Conservation (phyloP, 1,140 invertebrate species). For the Hyles vespertilio region DNA sequence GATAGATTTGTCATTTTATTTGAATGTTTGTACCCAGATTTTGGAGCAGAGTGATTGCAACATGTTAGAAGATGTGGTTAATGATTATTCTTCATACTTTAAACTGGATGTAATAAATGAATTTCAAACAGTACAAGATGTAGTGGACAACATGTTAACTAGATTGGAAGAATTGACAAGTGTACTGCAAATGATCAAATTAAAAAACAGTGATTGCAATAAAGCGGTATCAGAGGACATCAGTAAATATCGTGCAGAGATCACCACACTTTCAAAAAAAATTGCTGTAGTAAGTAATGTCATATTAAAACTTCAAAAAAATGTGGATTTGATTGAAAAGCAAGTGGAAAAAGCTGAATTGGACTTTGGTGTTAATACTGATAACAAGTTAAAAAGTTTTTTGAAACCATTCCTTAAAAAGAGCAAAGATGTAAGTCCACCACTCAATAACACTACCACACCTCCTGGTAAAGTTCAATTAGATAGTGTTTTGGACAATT, state of each 20-base stretch:
- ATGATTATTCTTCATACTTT: conserved; percentile 66
- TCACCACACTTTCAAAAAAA: conserved; percentile 62
- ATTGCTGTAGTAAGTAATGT: conserved; percentile 56
- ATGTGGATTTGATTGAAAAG: conserved; percentile 66
- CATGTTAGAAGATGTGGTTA: conserved; percentile 62
- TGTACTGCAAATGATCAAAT: conserved; percentile 69
- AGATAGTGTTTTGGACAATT: conserved; percentile 58
- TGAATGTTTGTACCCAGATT: conserved; percentile 65
- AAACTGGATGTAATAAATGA: conserved; percentile 62
- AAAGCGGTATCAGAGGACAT: conserved; percentile 54
- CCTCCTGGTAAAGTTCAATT: conserved; percentile 39
- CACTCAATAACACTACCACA: conserved; percentile 17
- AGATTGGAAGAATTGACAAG: conserved; percentile 72
- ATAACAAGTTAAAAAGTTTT: conserved; percentile 66
- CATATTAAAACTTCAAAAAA: conserved; percentile 51
- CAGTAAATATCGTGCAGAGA: conserved; percentile 57
- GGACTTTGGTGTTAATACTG: conserved; percentile 62
- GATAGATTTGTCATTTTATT: conserved; percentile 51
- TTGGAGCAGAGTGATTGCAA: conserved; percentile 38
- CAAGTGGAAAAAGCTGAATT: conserved; percentile 67
- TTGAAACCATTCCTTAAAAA: conserved; percentile 67
- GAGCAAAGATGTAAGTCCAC: conserved; percentile 32
- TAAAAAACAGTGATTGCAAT: conserved; percentile 58
- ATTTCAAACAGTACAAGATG: conserved; percentile 69
- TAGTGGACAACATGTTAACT: conserved; percentile 74